A percentile compares a stretch with the other conserved stretches of the same genome.
phyloP scores from a whole-genome alignment of 2,888 invertebrate genomes.

The Tipula confusa region DNA sequence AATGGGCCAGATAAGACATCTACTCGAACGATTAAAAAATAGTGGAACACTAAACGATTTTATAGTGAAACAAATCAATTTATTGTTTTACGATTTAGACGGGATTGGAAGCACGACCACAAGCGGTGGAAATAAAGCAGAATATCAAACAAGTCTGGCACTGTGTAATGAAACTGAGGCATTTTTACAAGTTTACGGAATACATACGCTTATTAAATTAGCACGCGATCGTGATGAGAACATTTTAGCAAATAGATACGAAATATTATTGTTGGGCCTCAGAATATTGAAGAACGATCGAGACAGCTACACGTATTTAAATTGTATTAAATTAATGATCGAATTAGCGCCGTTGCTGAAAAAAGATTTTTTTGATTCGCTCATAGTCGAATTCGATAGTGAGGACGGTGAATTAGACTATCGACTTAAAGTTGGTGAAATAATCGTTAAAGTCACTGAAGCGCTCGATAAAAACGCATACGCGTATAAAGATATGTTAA shows the following conservation, averaged over 20 bases:
- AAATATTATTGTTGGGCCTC: conserved; percentile 45
- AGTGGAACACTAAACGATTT: neutral
- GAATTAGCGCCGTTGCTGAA: conserved; percentile 44
- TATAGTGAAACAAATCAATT: neutral
- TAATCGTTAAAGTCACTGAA: conserved; percentile 44
- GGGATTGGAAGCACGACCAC: neutral
- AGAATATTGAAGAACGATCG: conserved; percentile 41
- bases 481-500: conserved; percentile 44
- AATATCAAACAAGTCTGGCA: conserved; percentile 40
- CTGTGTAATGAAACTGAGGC: conserved; percentile 43
- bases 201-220: conserved; percentile 43
- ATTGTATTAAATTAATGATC: conserved; percentile 46
- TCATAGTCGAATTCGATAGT: conserved; percentile 46
- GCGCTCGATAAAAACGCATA: conserved; percentile 46
- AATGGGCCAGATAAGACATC: neutral
- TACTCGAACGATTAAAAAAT: neutral
- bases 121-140: neutral
- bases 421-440: conserved; percentile 47
- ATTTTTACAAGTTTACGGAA: conserved; percentile 47
- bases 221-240: conserved; percentile 41
- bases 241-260: conserved; percentile 42
- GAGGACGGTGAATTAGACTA: conserved; percentile 42
- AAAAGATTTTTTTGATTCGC: conserved; percentile 44
- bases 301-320: conserved; percentile 48
- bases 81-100: neutral